Evolutionary conservation across 2,888 invertebrate species (phyloP).

Genomic region (Platerodrilus igneus): DNA sequence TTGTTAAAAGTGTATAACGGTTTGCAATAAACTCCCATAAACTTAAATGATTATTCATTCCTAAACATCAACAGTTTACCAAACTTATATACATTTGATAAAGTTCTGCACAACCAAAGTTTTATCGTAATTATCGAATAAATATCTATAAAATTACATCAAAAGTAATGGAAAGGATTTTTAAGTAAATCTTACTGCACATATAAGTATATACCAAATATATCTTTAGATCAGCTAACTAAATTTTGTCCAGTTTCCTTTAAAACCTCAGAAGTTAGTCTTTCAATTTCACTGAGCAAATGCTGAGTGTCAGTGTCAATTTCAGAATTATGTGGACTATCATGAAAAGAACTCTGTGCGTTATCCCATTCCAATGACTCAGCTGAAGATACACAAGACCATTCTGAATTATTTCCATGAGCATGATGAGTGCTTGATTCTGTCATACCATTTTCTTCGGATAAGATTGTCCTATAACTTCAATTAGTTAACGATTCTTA

Average conservation of each 20-base stretch:
- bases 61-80: too few relatives aligned
- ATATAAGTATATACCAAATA: conserved; percentile 1
- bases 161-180: conserved; percentile 2
- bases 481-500: not conserved
- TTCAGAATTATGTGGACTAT: conserved; percentile 47
- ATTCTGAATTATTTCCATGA: conserved; percentile 47
- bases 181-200: not conserved
- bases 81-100: too few relatives aligned
- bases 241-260: conserved; percentile 57
- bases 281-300: conserved; percentile 62
- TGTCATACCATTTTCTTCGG: conserved; percentile 27
- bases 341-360: conserved; percentile 47
- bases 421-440: conserved; percentile 38
- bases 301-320: conserved; percentile 62
- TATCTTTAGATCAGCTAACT: conserved; percentile 38
- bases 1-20: too few relatives aligned
- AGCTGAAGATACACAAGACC: conserved; percentile 60
- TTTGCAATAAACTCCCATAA: too few relatives aligned
- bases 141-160: too few relatives aligned
- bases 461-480: conserved; percentile 26
- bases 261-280: conserved; percentile 60
- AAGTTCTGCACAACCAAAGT: too few relatives aligned
- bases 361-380: conserved; percentile 68
- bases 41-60: too few relatives aligned
- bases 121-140: too few relatives aligned